Evolutionary conservation across 2,888 invertebrate genomes (phyloP), one percentile per base, ranked within the genome.

Genomic region (Dryococelus australis): DNA sequence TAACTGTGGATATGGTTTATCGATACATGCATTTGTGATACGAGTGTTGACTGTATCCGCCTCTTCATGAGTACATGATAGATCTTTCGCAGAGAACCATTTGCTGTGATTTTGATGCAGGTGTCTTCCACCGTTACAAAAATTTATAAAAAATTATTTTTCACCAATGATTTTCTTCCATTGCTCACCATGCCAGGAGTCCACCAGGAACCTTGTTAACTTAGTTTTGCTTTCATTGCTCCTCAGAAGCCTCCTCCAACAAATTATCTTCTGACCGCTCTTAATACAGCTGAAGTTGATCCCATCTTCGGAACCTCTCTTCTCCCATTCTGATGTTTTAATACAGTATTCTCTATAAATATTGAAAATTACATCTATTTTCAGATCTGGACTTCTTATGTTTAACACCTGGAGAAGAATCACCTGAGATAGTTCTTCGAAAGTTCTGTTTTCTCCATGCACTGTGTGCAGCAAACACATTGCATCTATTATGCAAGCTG

Each of bases 401-500:
- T 80, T 80, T n/a, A 80, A 28, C 26, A 80, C 80, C 13, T 80
- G n/a, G 4, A 80, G 28, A 80, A n/a, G 80, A 28, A 80, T 80
- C 1, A 80, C 13, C 80, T 28, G 12, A 13, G 4, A 80, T 24
- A 80, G 4, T 80, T 24, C 24, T 80, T 80, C 80, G n/a, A 80
- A 80, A 27, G 80, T 80, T 80, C 80, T 20, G 26, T 79, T n/a
- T 8, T 79, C 79, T 79, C 79, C 9, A 27, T 79, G 79, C n/a
- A n/a, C n/a, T n/a, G n/a, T n/a, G n/a, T n/a, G n/a, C n/a, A n/a
- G n/a, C 1, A 80, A 20, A 80, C 26, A 80, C 24, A 80, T 80
- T 80, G 26, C 80, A 80, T 80, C 4, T n/a, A 80, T 80, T 80
- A 80, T 80, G 80, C 80, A 27, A 80, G 80, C 80, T 80, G 80